phyloP scores from a whole-genome alignment of 2,113 vertebrate genomes.

The Entosphenus tridentatus region DNA sequence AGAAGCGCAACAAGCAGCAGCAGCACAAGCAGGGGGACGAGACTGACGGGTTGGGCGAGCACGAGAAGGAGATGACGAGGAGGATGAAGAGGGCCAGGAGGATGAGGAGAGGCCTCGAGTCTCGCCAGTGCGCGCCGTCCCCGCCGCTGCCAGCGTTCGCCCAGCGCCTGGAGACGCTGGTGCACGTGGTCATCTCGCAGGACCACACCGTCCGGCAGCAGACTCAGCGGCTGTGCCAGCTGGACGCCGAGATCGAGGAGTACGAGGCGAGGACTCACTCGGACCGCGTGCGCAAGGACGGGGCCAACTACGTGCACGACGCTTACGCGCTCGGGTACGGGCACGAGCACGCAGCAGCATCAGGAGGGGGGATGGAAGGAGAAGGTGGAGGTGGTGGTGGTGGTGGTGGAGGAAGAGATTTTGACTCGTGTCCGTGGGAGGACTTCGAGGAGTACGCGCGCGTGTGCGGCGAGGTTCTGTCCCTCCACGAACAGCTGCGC shows the following conservation, averaged over 20 bases:
- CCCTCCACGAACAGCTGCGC: too few species aligned
- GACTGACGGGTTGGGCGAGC: constrained; percentile 24
- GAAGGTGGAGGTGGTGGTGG: too few species aligned
- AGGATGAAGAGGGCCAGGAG: too few species aligned
- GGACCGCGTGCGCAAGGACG: constrained; percentile 23
- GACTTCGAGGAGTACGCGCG: too few species aligned
- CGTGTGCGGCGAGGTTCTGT: too few species aligned
- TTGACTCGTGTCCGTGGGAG: too few species aligned
- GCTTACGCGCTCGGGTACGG: constrained; percentile 17
- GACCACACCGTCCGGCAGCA: constrained; percentile 74
- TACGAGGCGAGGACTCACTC: constrained; percentile 29
- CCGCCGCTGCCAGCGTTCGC: too few species aligned
- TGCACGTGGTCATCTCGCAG: constrained; percentile 66
- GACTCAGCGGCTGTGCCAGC: constrained; percentile 43
- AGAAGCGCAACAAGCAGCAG: constrained; percentile 68
- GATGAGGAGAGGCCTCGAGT: too few species aligned
- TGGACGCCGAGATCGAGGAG: constrained; percentile 51
- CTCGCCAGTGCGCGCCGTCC: too few species aligned
- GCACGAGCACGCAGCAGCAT: too few species aligned
- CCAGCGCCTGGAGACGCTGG: constrained; percentile 31
- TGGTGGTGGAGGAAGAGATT: too few species aligned
- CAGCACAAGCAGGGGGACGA: constrained; percentile 31
- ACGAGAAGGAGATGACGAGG: constrained; percentile 17
- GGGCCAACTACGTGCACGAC: constrained; percentile 27
- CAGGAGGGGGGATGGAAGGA: too few species aligned